Conservation (phyloP, 2,888 invertebrate genomes). For the Leptodirus hochenwartii region DNA sequence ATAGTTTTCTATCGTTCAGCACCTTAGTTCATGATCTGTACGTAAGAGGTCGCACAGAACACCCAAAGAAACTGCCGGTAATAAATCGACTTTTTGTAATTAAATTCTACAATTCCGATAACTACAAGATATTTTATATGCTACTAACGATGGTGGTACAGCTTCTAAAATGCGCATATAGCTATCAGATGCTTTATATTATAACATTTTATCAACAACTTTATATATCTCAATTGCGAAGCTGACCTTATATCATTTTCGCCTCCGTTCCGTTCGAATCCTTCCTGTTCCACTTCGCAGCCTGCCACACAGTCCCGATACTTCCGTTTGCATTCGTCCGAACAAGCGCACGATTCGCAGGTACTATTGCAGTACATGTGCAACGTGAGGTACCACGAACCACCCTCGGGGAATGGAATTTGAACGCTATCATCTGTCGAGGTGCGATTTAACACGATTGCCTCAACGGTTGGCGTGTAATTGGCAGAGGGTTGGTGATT, state of each 20-base stretch:
- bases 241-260: background rate
- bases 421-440: slow-evolving; percentile 42
- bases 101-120: too few species aligned
- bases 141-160: too few species aligned
- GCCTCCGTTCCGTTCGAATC: slow-evolving; percentile 1
- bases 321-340: slow-evolving; percentile 16
- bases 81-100: too few species aligned
- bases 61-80: too few species aligned
- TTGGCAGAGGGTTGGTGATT: too few species aligned
- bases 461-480: slow-evolving; percentile 37
- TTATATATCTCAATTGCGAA: slow-evolving; percentile 7
- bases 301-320: slow-evolving; percentile 13
- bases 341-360: slow-evolving; percentile 22
- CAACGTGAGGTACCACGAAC: slow-evolving; percentile 63
- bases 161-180: too few species aligned
- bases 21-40: too few species aligned
- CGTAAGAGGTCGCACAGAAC: too few species aligned
- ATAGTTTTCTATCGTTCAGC: too few species aligned
- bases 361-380: slow-evolving; percentile 48
- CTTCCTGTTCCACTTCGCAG: slow-evolving; percentile 9
- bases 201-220: too few species aligned
- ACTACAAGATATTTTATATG: too few species aligned
- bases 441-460: slow-evolving; percentile 44
- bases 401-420: slow-evolving; percentile 71
- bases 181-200: too few species aligned